A percentile compares a stretch with the other conserved stretches of the same genome.
phyloP scores from a whole-genome alignment of 2,113 vertebrate genomes.

The Paedocypris sp. region DNA sequence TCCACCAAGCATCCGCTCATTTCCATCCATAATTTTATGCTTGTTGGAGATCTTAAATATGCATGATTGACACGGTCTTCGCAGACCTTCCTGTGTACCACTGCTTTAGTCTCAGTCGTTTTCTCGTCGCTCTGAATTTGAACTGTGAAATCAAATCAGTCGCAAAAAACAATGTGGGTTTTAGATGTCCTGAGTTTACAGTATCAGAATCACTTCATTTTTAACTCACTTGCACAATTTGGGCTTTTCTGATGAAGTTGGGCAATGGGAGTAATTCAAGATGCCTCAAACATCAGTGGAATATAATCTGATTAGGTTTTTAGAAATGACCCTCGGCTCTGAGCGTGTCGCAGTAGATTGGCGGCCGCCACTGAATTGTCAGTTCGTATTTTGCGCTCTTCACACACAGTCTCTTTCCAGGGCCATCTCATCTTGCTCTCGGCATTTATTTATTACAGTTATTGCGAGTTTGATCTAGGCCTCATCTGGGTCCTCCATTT shows the following conservation, averaged over 20 bases:
- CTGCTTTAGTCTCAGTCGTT: slow-evolving; percentile 5
- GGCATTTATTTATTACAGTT: not conserved
- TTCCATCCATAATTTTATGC: slow-evolving; percentile 9
- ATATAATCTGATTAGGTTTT: slow-evolving; percentile 9
- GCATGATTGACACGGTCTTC: slow-evolving; percentile 3
- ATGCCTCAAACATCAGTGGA: not conserved
- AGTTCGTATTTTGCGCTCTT: slow-evolving; percentile 8
- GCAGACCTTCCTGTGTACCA: slow-evolving; percentile 10
- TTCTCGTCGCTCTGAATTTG: not conserved
- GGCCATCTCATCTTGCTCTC: not conserved
- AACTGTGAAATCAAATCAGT: slow-evolving; percentile 7
- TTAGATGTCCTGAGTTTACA: not conserved
- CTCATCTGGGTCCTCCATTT: slow-evolving; percentile 14
- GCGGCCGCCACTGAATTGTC: not conserved
- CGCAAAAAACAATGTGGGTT: not conserved
- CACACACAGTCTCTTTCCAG: not conserved
- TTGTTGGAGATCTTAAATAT: slow-evolving; percentile 7
- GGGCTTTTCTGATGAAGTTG: slow-evolving; percentile 6
- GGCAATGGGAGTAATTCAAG: not conserved
- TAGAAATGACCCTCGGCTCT: not conserved
- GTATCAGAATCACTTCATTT: not conserved
- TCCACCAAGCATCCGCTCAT: not conserved
- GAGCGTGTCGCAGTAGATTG: not conserved
- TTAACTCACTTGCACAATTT: not conserved
- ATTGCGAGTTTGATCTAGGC: no score